A percentile compares a stretch with the other conserved stretches of the same genome.
phyloP scores from a whole-genome alignment of 2,888 invertebrate species.

The Venustoraphidia nigricollis region DNA sequence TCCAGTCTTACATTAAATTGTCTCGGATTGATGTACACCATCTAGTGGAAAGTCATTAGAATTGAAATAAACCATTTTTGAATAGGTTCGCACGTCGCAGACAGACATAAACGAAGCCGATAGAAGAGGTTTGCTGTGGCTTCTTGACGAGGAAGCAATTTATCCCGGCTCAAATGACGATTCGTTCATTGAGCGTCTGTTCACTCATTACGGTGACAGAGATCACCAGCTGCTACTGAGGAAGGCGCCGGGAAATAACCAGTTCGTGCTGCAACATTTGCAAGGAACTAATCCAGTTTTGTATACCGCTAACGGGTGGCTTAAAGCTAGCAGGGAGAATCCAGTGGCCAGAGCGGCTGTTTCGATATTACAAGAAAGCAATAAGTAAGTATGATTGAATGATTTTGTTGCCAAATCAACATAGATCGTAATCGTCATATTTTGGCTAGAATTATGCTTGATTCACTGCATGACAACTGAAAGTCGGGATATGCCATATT shows the following conservation, averaged over 20 bases:
- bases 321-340: slow-evolving; percentile 75
- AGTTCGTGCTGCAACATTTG: slow-evolving; percentile 64
- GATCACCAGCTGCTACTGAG: slow-evolving; percentile 54
- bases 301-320: slow-evolving; percentile 81
- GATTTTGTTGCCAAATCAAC: background rate
- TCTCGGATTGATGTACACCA: too few relatives aligned
- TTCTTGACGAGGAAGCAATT: slow-evolving; percentile 84
- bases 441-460: background rate
- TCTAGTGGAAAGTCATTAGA: too few relatives aligned
- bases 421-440: background rate
- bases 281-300: slow-evolving; percentile 85
- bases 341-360: slow-evolving; percentile 65
- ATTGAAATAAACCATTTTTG: too few relatives aligned
- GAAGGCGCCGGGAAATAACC: slow-evolving; percentile 62
- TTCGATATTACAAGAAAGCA: slow-evolving; percentile 73
- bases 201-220: slow-evolving; percentile 63
- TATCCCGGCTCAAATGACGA: slow-evolving; percentile 82
- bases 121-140: slow-evolving; percentile 67
- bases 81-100: slow-evolving; percentile 51
- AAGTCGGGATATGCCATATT: too few relatives aligned
- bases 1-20: too few relatives aligned
- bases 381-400: slow-evolving; percentile 38
- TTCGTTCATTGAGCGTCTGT: slow-evolving; percentile 71
- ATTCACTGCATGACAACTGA: too few relatives aligned
- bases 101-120: slow-evolving; percentile 59